Evolutionary conservation across 2,888 invertebrate genomes (phyloP).

Genomic region (Leptodirus hochenwartii): DNA sequence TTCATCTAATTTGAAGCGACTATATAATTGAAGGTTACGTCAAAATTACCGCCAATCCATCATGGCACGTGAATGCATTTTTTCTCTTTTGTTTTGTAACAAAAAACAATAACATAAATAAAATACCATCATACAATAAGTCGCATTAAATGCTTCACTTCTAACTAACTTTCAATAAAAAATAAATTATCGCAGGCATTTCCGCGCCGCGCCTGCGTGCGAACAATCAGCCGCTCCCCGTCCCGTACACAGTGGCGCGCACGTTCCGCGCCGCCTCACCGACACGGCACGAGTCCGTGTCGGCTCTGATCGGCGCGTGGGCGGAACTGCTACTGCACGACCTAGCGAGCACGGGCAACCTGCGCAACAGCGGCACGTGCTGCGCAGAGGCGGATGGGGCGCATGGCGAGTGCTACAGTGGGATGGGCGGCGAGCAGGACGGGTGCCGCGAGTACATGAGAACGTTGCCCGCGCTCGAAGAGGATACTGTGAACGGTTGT

Average conservation of each 20-base stretch:
- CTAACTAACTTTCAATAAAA: too few relatives aligned
- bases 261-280: conserved; percentile 36
- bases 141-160: too few relatives aligned
- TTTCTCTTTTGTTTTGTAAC: too few relatives aligned
- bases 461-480: conserved; percentile 45
- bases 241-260: conserved; percentile 37
- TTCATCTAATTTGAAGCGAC: too few relatives aligned
- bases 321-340: conserved; percentile 58
- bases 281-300: conserved; percentile 51
- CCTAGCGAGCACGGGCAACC: conserved; percentile 45
- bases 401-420: conserved; percentile 38
- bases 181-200: too few relatives aligned
- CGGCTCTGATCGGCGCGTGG: conserved; percentile 64
- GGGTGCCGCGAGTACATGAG: conserved; percentile 53
- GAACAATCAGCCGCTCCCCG: conserved; percentile 40
- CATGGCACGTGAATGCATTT: too few relatives aligned
- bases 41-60: too few relatives aligned
- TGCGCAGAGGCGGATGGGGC: conserved; percentile 17
- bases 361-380: conserved; percentile 32
- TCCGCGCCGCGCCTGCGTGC: conserved; percentile 31
- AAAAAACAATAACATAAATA: too few relatives aligned
- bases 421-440: conserved; percentile 23
- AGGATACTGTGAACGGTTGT: conserved; percentile 41
- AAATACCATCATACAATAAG: too few relatives aligned
- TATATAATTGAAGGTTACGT: too few relatives aligned